These are phyloP conservation scores for Hybognathus amarus DNA, from an alignment of 2,797 vertebrate species.

Conservation along the genomic window DNA sequence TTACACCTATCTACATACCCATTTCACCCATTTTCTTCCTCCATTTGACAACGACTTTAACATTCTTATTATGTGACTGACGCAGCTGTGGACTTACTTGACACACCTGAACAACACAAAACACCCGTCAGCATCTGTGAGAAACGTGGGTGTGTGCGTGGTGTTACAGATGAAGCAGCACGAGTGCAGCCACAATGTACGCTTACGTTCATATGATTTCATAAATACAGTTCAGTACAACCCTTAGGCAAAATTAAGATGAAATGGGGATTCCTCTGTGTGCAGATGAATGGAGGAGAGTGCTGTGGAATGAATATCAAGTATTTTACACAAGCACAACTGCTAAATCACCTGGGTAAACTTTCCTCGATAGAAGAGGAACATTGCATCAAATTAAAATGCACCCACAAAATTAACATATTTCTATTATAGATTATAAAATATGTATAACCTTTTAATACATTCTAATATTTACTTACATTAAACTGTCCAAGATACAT, in stretches of 20 bases:
- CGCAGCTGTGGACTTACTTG: background rate
- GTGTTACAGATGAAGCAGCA: background rate
- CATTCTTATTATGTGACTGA: background rate
- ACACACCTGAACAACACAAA: background rate
- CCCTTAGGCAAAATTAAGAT: conserved; percentile 2
- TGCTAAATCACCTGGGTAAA: background rate
- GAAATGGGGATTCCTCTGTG: conserved; percentile 6
- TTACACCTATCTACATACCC: too few species aligned
- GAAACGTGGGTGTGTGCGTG: background rate
- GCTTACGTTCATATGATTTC: conserved; percentile 22
- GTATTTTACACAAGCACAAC: background rate
- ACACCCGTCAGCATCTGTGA: background rate
- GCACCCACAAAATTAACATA: background rate
- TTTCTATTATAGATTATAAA: background rate
- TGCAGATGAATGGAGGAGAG: conserved; percentile 10
- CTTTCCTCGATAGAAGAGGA: background rate
- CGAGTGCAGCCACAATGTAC: background rate
- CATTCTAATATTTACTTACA: background rate
- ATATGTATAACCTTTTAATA: background rate
- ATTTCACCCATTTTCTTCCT: background rate
- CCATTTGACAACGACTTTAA: too few species aligned
- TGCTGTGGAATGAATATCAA: conserved; percentile 16
- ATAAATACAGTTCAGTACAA: background rate
- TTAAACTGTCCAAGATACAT: background rate
- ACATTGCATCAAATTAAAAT: background rate